Evolutionary conservation across 2,797 vertebrate species (phyloP).

Genomic region (Chelidonichthys spinosus): DNA sequence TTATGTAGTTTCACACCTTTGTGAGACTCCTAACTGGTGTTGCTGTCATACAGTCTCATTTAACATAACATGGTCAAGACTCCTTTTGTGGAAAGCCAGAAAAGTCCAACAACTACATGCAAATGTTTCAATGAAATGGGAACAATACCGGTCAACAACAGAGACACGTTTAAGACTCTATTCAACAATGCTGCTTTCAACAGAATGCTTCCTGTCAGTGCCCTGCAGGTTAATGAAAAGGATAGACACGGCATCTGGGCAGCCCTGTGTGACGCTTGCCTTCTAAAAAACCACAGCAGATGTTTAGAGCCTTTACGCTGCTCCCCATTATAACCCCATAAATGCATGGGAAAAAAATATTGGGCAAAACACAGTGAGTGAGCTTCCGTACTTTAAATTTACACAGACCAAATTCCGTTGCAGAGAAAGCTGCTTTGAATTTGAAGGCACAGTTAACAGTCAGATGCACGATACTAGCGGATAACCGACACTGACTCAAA

Average conservation of each 20-base stretch:
- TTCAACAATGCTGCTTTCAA: conserved; percentile 67
- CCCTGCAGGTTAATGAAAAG: conserved; percentile 71
- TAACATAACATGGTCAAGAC: conserved; percentile 21
- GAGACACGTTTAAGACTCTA: conserved; percentile 58
- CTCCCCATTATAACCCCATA: conserved; percentile 65
- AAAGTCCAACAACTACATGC: conserved; percentile 36
- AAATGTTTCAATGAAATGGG: conserved; percentile 61
- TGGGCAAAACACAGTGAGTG: conserved; percentile 39
- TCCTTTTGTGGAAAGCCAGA: conserved; percentile 12
- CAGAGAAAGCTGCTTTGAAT: conserved; percentile 54
- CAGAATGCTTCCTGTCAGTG: conserved; percentile 64
- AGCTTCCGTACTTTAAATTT: conserved; percentile 65
- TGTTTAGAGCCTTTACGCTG: conserved; percentile 66
- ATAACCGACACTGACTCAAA: too few species aligned
- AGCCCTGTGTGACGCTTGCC: conserved; percentile 49
- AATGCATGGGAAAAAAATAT: conserved; percentile 60
- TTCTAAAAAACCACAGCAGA: conserved; percentile 72
- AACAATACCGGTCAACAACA: conserved; percentile 45
- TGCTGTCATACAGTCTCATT: conserved; percentile 7
- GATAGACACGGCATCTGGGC: conserved; percentile 40
- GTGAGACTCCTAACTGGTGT: conserved; percentile 11
- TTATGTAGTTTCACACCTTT: background rate
- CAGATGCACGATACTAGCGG: background rate
- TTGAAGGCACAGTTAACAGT: conserved; percentile 47
- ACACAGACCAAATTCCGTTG: conserved; percentile 51